Evolutionary conservation across 2,888 invertebrate species (phyloP).

Genomic region (Mallateleia sp.): DNA sequence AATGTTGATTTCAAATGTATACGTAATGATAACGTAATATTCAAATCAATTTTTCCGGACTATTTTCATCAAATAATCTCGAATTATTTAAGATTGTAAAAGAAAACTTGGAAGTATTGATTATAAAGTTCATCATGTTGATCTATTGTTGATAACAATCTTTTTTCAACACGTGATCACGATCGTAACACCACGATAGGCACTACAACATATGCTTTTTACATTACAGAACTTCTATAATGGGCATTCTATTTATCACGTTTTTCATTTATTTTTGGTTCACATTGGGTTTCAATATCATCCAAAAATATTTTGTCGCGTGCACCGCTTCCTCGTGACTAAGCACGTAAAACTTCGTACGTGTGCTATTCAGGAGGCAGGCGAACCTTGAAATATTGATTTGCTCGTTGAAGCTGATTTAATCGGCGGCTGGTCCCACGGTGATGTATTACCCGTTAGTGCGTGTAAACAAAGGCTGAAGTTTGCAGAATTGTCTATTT

Average conservation of each 20-base stretch:
- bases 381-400: constrained; percentile 88
- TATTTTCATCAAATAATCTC: too few relatives aligned
- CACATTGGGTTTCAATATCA: constrained; percentile 62
- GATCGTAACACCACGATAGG: background rate
- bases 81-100: too few relatives aligned
- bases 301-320: constrained; percentile 74
- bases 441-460: constrained; percentile 78
- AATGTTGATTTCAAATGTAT: too few relatives aligned
- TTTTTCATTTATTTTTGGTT: constrained; percentile 54
- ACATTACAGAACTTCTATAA: constrained; percentile 10
- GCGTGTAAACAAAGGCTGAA: constrained; percentile 81
- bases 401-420: constrained; percentile 87
- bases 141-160: background rate
- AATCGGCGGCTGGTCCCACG: constrained; percentile 83
- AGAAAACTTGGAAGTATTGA: too few relatives aligned
- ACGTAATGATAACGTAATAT: too few relatives aligned
- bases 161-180: background rate
- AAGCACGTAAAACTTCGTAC: constrained; percentile 66
- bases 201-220: background rate
- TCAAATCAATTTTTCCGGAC: too few relatives aligned
- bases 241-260: constrained; percentile 43
- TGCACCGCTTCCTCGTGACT: constrained; percentile 75
- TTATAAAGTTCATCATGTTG: too few relatives aligned
- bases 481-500: constrained; percentile 71
- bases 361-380: constrained; percentile 76